phyloP scores from a whole-genome alignment of 2,888 invertebrate species.

The Melolontha melolontha region DNA sequence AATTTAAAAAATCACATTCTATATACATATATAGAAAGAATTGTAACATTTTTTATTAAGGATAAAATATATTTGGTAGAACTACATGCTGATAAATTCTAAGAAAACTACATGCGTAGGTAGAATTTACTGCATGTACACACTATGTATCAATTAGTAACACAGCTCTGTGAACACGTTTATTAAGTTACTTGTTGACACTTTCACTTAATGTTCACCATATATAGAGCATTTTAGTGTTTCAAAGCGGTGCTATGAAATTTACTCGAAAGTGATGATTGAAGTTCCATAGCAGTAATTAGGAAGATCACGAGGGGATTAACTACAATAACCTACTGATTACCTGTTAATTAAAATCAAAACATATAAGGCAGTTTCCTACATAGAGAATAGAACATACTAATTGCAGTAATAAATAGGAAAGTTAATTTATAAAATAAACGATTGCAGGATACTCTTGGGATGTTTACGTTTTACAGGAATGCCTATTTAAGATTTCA shows the following conservation, averaged over 20 bases:
- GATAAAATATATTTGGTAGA: too few species aligned
- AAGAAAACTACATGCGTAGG: too few species aligned
- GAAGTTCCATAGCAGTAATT: conserved; percentile 16
- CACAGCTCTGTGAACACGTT: too few species aligned
- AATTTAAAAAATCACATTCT: too few species aligned
- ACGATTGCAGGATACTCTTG: not conserved
- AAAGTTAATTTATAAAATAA: conserved; percentile 20
- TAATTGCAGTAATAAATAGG: conserved; percentile 15
- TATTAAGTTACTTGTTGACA: too few species aligned
- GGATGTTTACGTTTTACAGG: conserved; percentile 1
- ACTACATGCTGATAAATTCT: too few species aligned
- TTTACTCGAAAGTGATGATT: conserved; percentile 21
- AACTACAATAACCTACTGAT: conserved; percentile 15
- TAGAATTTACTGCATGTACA: too few species aligned
- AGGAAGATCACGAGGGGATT: conserved; percentile 26
- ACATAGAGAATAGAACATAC: conserved; percentile 2
- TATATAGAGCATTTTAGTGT: too few species aligned
- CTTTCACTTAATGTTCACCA: too few species aligned
- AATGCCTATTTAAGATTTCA: not conserved
- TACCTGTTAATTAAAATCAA: conserved; percentile 20
- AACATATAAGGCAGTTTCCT: conserved; percentile 29
- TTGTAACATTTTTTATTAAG: too few species aligned
- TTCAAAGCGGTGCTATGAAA: not conserved
- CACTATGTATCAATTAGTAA: too few species aligned
- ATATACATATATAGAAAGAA: too few species aligned